phyloP scores from a whole-genome alignment of 2,888 invertebrate species.

The Argyresthia albistria region DNA sequence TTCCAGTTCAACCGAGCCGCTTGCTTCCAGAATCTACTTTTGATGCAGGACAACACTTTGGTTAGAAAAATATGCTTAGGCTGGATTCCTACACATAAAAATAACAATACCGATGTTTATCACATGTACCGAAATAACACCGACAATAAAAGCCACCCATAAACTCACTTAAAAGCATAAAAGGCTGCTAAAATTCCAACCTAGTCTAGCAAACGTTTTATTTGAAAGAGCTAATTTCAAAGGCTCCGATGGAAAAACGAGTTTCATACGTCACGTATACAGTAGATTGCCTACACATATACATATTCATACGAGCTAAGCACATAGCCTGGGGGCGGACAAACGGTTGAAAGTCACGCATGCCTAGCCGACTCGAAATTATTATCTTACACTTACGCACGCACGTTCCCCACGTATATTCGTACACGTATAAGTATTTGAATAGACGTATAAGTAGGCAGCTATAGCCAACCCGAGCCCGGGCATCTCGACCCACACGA shows the following conservation, averaged over 20 bases:
- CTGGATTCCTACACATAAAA: too few species aligned
- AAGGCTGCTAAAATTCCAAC: neutral
- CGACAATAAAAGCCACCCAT: too few species aligned
- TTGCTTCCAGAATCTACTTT: too few species aligned
- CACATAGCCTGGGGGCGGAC: slow-evolving; percentile 56
- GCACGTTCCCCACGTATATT: slow-evolving; percentile 24
- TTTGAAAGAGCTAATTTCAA: slow-evolving; percentile 63
- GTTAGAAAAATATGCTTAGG: too few species aligned
- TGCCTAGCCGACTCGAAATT: slow-evolving; percentile 60
- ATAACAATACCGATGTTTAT: too few species aligned
- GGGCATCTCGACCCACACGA: slow-evolving; percentile 68
- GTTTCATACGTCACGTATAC: slow-evolving; percentile 47
- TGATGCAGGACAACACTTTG: too few species aligned
- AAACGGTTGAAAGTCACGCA: slow-evolving; percentile 66
- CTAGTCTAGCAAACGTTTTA: slow-evolving; percentile 24
- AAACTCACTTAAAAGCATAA: too few species aligned
- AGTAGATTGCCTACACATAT: slow-evolving; percentile 45
- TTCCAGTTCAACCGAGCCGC: too few species aligned
- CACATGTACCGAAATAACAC: too few species aligned
- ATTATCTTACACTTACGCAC: slow-evolving; percentile 68
- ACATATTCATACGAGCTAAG: slow-evolving; percentile 31
- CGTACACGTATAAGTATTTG: slow-evolving; percentile 14
- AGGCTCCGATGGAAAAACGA: slow-evolving; percentile 49
- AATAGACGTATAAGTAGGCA: slow-evolving; percentile 2
- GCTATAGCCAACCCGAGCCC: slow-evolving; percentile 25